A percentile compares a stretch with the other conserved stretches of the same genome.
Evolutionary conservation across 1,140 invertebrate species (phyloP).

Genomic region (Drosophila lowei): DNA sequence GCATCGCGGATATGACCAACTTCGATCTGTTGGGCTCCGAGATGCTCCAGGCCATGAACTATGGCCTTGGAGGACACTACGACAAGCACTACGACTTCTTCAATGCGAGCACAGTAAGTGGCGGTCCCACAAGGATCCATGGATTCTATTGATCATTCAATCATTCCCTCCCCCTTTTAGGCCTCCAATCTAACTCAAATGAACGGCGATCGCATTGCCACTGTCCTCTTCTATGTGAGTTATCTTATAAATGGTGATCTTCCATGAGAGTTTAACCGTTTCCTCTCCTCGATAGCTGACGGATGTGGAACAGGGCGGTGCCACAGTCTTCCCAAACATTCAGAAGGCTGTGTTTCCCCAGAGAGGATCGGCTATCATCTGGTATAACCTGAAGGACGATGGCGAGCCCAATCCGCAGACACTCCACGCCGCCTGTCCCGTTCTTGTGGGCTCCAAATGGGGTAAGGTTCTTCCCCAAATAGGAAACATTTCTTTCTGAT

Average conservation of each 20-base stretch:
- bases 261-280: background rate
- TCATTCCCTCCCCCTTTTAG: conserved; percentile 4
- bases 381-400: conserved; percentile 95
- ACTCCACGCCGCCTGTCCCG: conserved; percentile 97
- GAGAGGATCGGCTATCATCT: conserved; percentile 96
- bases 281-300: conserved; percentile 88
- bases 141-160: background rate
- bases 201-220: conserved; percentile 73
- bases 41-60: conserved; percentile 87
- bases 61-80: conserved; percentile 89
- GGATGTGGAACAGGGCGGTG: conserved; percentile 96
- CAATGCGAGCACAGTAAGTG: conserved; percentile 54
- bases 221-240: conserved; percentile 77
- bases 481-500: background rate
- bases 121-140: background rate
- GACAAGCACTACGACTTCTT: conserved; percentile 89
- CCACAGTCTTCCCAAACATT: conserved; percentile 95
- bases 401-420: conserved; percentile 96
- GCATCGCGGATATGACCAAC: conserved; percentile 90
- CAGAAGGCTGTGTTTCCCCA: conserved; percentile 92
- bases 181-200: conserved; percentile 14
- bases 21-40: conserved; percentile 85
- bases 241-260: background rate
- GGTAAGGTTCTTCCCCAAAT: conserved; percentile 85
- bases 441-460: conserved; percentile 98